phyloP scores from a whole-genome alignment of 2,888 invertebrate species.

The Macaria notata region DNA sequence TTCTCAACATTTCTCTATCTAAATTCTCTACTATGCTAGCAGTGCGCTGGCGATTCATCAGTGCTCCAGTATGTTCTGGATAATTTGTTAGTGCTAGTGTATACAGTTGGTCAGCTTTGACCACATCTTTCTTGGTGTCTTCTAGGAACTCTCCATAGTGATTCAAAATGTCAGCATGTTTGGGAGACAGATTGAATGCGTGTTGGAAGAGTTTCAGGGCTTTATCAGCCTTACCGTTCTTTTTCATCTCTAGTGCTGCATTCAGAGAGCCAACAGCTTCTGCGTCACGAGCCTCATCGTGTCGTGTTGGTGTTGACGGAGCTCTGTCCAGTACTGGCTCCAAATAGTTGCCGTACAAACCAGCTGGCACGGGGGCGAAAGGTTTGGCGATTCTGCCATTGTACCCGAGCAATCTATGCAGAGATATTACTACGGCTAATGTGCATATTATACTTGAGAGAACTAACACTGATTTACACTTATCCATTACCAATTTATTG shows the following conservation, averaged over 20 bases:
- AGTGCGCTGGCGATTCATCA: slow-evolving; percentile 91
- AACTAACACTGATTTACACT: slow-evolving; percentile 70
- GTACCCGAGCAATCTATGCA: slow-evolving; percentile 65
- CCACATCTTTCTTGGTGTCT: slow-evolving; percentile 90
- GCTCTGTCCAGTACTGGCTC: slow-evolving; percentile 55
- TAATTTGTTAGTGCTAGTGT: slow-evolving; percentile 91
- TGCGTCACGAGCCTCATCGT: slow-evolving; percentile 61
- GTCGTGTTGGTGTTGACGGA: slow-evolving; percentile 38
- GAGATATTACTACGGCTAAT: slow-evolving; percentile 65
- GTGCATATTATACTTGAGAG: slow-evolving; percentile 72
- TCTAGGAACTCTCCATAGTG: slow-evolving; percentile 97
- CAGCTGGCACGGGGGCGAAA: slow-evolving; percentile 70
- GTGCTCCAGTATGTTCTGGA: slow-evolving; percentile 91
- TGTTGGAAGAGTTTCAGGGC: slow-evolving; percentile 94
- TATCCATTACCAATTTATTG: slow-evolving; percentile 68
- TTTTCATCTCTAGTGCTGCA: slow-evolving; percentile 92
- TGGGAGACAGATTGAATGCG: slow-evolving; percentile 94
- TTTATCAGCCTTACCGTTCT: slow-evolving; percentile 91
- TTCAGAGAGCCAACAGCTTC: slow-evolving; percentile 94
- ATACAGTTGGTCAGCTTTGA: slow-evolving; percentile 95
- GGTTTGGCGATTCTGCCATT: slow-evolving; percentile 66
- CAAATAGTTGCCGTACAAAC: slow-evolving; percentile 66
- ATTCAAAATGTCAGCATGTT: slow-evolving; percentile 95
- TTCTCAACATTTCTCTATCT: slow-evolving; percentile 89
- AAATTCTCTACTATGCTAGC: slow-evolving; percentile 94